Evolutionary conservation across 2,888 invertebrate species (phyloP).

Genomic region (Abrostola tripartita): DNA sequence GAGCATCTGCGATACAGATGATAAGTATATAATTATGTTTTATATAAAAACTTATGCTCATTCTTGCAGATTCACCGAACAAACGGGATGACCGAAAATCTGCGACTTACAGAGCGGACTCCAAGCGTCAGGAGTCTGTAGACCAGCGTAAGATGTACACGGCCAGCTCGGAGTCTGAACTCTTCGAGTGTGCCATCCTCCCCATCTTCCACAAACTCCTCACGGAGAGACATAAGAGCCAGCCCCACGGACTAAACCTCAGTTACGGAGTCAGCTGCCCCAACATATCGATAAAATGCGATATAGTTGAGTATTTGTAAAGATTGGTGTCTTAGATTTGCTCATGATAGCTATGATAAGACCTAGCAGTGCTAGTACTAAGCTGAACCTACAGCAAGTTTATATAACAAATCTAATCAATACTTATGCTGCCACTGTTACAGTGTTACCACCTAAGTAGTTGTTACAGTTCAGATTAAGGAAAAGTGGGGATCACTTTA

Average conservation of each 20-base stretch:
- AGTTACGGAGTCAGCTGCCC: conserved; percentile 96
- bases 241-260: conserved; percentile 90
- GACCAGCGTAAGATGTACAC: conserved; percentile 90
- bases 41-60: conserved; percentile 11
- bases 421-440: too few relatives aligned
- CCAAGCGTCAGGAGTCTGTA: conserved; percentile 80
- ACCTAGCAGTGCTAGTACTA: conserved; percentile 9
- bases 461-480: too few relatives aligned
- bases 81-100: conserved; percentile 86
- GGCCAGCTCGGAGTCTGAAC: conserved; percentile 94
- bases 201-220: conserved; percentile 97
- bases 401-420: not conserved
- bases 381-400: not conserved
- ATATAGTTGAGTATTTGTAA: conserved; percentile 97
- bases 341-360: not conserved
- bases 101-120: conserved; percentile 82
- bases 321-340: not conserved
- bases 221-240: conserved; percentile 93
- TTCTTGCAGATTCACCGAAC: conserved; percentile 73
- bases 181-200: conserved; percentile 94
- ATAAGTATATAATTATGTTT: not conserved
- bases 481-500: not conserved
- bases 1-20: not conserved
- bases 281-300: conserved; percentile 98
- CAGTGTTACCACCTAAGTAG: too few relatives aligned